Conservation (phyloP, 64 coral and sea anemone genomes). For the Montipora capricornis region DNA sequence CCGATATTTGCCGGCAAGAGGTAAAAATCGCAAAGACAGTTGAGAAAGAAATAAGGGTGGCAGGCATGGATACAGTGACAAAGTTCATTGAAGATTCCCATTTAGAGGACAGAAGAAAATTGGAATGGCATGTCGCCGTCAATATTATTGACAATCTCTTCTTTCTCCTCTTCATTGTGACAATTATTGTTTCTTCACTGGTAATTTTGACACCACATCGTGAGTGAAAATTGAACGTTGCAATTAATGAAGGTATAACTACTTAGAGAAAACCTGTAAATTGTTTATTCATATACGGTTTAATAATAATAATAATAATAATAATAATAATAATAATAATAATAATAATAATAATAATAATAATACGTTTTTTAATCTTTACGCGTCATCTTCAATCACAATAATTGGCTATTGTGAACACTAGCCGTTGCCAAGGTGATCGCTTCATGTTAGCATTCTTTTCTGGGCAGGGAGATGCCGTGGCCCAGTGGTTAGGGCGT, state of each 20-base stretch:
- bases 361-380: no score
- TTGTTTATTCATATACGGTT: no score
- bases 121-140: conserved; percentile 79
- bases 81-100: conserved; percentile 40
- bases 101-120: conserved; percentile 29
- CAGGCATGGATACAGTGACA: conserved; percentile 54
- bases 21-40: neutral
- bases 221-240: neutral
- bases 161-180: conserved; percentile 63
- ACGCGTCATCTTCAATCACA: no score
- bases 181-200: conserved; percentile 69
- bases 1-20: neutral
- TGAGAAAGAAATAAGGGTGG: conserved; percentile 30
- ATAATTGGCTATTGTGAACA: no score
- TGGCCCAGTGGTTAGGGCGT: no score
- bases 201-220: conserved; percentile 28
- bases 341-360: no score
- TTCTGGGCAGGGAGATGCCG: no score
- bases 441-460: no score
- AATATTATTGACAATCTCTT: conserved; percentile 78
- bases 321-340: no score
- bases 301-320: no score
- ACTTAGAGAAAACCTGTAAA: no score
- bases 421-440: no score
- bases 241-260: neutral